Evolutionary conservation across 2,888 invertebrate genomes (phyloP), one percentile per base, ranked within the genome.

Genomic region (Pseudanteris insignis): DNA sequence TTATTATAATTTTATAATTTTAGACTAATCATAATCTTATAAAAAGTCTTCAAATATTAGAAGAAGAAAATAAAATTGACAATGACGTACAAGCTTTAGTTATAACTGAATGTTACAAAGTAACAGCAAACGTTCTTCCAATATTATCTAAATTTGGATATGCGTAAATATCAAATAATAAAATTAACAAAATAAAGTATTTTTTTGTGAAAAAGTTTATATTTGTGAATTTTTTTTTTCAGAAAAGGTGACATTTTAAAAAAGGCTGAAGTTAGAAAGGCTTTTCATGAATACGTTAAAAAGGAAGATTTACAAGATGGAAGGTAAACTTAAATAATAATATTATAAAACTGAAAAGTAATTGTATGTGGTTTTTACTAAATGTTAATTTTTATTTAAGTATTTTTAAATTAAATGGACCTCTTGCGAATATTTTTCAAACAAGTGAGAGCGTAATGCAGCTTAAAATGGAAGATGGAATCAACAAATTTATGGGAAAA

Each of bases 391-490:
- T 21, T 21, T 21, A 21, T 72, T 75, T n/a, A 64, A 86, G 86
- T 64, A 76, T 81, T 29, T 82, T 89, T 2, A 83, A 80, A 43
- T 78, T 88, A 46, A 84, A 86, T 75, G 84, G 84, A 8, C 75
- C 74, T 37, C 71, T 85, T 36, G 81, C 74, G 33, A 70, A 66
- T 18, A 71, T 82, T 40, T 75, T 85, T 47, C 81, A 81, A 30
- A 82, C 82, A 29, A 75, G 83, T 32, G 81, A 71, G 28, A 75
- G 70, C 77, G 84, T 84, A 64, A 66, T 75, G 36, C 71, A 74
- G 0, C 75, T 90, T 46, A 83, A 85, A 18, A 89, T 94, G 86
- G 91, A 91, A 69, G 88, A 88, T 68, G 79, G 92, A 9, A 86
- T 88, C 74, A 81, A 84, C 15, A 84, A 83, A 38, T 84, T 91